These are phyloP conservation scores for Mallotus villosus DNA, from an alignment of 2,797 vertebrate genomes.

Conservation along the genomic window DNA sequence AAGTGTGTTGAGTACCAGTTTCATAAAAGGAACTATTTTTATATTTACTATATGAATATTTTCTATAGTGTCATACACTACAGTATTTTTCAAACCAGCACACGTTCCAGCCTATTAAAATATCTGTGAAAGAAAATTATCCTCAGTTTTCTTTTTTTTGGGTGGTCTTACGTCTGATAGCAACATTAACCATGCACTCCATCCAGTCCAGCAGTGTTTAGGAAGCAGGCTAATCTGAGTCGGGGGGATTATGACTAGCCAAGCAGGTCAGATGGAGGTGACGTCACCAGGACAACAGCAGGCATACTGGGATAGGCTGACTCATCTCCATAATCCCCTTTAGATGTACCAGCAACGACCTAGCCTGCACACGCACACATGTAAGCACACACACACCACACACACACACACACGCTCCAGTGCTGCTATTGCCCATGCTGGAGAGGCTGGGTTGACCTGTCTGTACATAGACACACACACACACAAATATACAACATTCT, in stretches of 20 bases:
- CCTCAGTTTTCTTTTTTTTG: too few relatives aligned
- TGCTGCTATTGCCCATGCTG: background rate
- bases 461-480: conserved; percentile 39
- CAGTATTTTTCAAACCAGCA: too few relatives aligned
- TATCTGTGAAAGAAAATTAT: too few relatives aligned
- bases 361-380: conserved; percentile 22
- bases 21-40: too few relatives aligned
- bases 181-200: too few relatives aligned
- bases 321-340: background rate
- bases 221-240: background rate
- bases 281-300: background rate
- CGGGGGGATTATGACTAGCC: background rate
- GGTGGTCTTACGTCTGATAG: too few relatives aligned
- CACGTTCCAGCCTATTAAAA: too few relatives aligned
- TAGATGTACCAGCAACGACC: conserved; percentile 32
- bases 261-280: too few relatives aligned
- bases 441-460: conserved; percentile 59
- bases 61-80: too few relatives aligned
- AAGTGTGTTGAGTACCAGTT: too few relatives aligned
- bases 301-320: background rate
- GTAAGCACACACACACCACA: conserved; percentile 24
- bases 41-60: too few relatives aligned
- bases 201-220: too few relatives aligned
- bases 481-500: conserved; percentile 13
- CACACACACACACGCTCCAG: conserved; percentile 17